A percentile compares a stretch with the other conserved stretches of the same genome.
Evolutionary conservation across 2,888 invertebrate genomes (phyloP).

Genomic region (Apoda limacodes): DNA sequence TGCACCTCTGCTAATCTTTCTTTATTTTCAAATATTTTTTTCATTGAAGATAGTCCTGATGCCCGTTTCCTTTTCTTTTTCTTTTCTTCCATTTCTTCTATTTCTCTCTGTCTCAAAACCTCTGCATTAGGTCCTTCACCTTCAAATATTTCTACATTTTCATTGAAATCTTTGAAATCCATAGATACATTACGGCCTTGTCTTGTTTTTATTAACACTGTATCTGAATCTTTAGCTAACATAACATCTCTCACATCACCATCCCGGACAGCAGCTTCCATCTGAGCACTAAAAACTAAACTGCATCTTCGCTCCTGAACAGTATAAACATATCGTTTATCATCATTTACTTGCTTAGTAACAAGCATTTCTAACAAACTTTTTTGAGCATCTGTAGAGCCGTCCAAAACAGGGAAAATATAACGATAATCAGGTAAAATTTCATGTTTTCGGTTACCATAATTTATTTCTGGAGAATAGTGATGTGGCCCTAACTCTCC

Average conservation of each 20-base stretch:
- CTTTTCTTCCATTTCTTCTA: constrained; percentile 62
- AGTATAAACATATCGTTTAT: constrained; percentile 78
- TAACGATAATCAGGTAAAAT: constrained; percentile 78
- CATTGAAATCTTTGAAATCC: constrained; percentile 72
- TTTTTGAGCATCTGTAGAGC: constrained; percentile 75
- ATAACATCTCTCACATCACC: constrained; percentile 83
- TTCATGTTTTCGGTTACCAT: constrained; percentile 76
- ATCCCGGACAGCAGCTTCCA: constrained; percentile 81
- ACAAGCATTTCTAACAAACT: constrained; percentile 72
- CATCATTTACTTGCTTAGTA: constrained; percentile 67
- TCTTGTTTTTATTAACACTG: constrained; percentile 77
- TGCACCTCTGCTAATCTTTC: constrained; percentile 75
- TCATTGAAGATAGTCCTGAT: constrained; percentile 73
- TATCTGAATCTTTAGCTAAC: constrained; percentile 81
- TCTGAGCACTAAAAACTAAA: constrained; percentile 77
- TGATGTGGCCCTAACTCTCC: constrained; percentile 73
- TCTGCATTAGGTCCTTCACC: constrained; percentile 78
- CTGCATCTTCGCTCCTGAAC: constrained; percentile 80
- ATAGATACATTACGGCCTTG: constrained; percentile 82
- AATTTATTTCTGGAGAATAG: constrained; percentile 69
- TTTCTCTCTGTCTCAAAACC: constrained; percentile 72
- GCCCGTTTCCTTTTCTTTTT: constrained; percentile 71
- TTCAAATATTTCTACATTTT: constrained; percentile 72
- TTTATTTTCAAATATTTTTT: constrained; percentile 83
- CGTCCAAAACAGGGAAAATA: constrained; percentile 78